Percentiles rank a stretch among this genome's conserved stretches.
Conservation (phyloP, 2,888 invertebrate species). For the Augiades crinisus region DNA sequence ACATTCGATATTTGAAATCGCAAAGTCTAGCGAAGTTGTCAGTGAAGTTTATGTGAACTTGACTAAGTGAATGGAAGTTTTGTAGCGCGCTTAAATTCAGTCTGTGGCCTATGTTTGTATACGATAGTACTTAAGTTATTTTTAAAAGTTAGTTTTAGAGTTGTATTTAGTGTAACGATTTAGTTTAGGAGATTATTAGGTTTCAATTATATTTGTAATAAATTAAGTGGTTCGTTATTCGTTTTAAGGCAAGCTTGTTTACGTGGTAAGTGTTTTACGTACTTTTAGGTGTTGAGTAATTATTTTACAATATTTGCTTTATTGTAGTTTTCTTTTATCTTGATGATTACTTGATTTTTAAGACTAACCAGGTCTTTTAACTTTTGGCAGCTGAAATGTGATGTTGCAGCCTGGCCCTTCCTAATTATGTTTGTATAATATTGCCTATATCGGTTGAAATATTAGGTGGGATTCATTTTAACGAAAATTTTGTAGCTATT, state of each 20-base stretch:
- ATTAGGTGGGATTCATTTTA: no score
- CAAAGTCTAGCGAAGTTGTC: constrained; percentile 32
- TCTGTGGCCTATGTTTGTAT: constrained; percentile 36
- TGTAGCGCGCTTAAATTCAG: constrained; percentile 16
- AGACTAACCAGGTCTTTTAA: no score
- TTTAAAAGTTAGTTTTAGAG: constrained; percentile 1
- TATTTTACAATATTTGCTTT: not conserved
- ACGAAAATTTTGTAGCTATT: no score
- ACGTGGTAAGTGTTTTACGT: constrained; percentile 16
- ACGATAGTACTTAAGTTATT: constrained; percentile 30
- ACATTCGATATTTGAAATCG: constrained; percentile 44
- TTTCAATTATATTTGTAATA: not conserved
- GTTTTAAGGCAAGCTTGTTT: not conserved
- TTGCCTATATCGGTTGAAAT: no score
- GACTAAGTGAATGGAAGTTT: constrained; percentile 25
- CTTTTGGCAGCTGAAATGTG: no score
- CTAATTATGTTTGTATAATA: no score
- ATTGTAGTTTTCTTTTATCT: not conserved
- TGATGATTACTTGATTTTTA: no score
- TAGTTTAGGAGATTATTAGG: constrained; percentile 7
- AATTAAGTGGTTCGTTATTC: constrained; percentile 13
- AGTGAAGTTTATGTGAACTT: constrained; percentile 28
- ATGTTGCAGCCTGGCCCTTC: no score
- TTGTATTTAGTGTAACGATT: constrained; percentile 1
- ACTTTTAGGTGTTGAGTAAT: not conserved